These are phyloP conservation scores for Cataglyphis livida DNA, from an alignment of 2,888 invertebrate genomes.

Conservation along the genomic window DNA sequence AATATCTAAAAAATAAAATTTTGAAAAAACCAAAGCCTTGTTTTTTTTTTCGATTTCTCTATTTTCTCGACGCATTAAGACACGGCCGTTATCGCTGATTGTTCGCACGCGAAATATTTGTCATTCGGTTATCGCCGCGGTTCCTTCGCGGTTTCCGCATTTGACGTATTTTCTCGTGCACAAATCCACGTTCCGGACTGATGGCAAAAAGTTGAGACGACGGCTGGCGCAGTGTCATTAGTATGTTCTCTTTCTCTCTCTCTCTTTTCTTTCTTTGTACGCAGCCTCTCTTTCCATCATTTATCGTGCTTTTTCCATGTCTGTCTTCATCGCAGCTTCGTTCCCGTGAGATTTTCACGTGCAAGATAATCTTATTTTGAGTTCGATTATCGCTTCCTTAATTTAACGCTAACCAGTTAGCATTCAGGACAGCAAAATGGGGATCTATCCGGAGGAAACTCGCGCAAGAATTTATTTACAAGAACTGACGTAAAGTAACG, in stretches of 20 bases:
- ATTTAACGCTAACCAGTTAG: background rate
- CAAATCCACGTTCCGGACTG: slow-evolving; percentile 70
- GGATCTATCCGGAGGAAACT: background rate
- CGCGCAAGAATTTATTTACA: no score
- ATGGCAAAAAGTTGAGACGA: slow-evolving; percentile 73
- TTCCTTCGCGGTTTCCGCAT: slow-evolving; percentile 38
- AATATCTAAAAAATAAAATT: no score
- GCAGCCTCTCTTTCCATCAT: slow-evolving; percentile 22
- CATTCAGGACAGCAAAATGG: background rate
- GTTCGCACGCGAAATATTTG: background rate
- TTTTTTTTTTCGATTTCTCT: no score
- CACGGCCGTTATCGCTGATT: no score
- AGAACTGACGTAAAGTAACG: background rate
- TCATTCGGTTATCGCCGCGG: slow-evolving; percentile 40
- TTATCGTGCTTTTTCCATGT: slow-evolving; percentile 59
- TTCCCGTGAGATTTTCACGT: slow-evolving; percentile 14
- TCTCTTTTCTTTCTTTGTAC: slow-evolving; percentile 49
- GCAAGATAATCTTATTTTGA: background rate
- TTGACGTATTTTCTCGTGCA: slow-evolving; percentile 63
- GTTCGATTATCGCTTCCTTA: background rate
- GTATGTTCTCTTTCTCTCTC: slow-evolving; percentile 70
- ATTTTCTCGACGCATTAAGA: no score
- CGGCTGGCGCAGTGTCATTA: slow-evolving; percentile 81
- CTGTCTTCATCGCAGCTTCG: slow-evolving; percentile 43
- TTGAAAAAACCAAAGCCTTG: no score